Evolutionary conservation across 2,113 vertebrate species (phyloP), one percentile per base, ranked within the genome.

Genomic region (Bungarus multicinctus): DNA sequence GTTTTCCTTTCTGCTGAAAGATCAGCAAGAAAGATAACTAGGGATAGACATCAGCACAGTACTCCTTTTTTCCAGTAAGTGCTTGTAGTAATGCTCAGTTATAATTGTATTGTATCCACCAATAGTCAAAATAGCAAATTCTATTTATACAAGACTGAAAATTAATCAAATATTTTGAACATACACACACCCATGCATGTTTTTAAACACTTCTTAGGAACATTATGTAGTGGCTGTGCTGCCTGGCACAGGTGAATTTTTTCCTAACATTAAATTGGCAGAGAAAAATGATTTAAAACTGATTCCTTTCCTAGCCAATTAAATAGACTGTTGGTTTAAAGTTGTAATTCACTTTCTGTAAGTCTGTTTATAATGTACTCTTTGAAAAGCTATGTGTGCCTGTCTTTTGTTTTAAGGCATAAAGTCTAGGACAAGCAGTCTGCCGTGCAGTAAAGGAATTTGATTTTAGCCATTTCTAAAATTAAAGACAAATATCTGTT

Each of bases 401-500:
- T 97, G 97, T 96, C 95, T 97, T 97, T 96, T 97, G 95, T 97
- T 90, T 95, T 95, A 94, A 97, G 97, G 94, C 94, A 96, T 94
- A 96, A 96, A 94, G 91, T 96, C 96, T 95, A 95, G 60, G 94
- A 95, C 93, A 95, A 97, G 94, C 95, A 95, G 96, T 95, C 95
- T 97, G 94, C 92, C 90, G 53, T 5, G 92, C 93, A 96, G 91
- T 97, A 97, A 95, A 97, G 60, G 95, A 94, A 95, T 97, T 97
- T 97, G 94, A 97, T 96, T 97, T 94, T 22, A 60, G 14, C 95
- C 95, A 60, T 95, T 97, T 96, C 96, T 93, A 94, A 94, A 96
- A 96, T 97, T 96, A 97, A 97, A 98, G 97, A 97, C 96, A 97
- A 90, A 97, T 96, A 95, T 97, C 95, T 97, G 94, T 97, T 98